Evolutionary conservation across 2,113 vertebrate genomes (phyloP).

Genomic region (Centropristis striata): DNA sequence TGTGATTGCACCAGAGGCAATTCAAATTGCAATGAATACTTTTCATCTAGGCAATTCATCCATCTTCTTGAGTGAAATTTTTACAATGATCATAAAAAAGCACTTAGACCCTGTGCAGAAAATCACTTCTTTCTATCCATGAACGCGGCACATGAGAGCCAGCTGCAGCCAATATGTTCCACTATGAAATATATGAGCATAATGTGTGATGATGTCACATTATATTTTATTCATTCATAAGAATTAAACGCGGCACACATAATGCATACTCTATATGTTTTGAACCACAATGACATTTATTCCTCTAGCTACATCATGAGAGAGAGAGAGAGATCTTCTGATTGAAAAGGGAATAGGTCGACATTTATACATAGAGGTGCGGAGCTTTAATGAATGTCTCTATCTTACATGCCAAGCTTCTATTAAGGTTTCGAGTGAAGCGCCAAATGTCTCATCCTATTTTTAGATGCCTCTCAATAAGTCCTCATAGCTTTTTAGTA

Average conservation of each 20-base stretch:
- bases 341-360: too few species aligned
- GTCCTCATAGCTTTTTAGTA: too few species aligned
- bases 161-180: constrained; percentile 1
- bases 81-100: constrained; percentile 59
- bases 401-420: too few species aligned
- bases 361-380: too few species aligned
- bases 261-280: not conserved
- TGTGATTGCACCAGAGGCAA: constrained; percentile 38
- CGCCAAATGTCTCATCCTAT: too few species aligned
- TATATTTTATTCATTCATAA: not conserved
- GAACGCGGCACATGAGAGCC: not conserved
- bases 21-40: constrained; percentile 44
- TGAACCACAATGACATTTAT: not conserved
- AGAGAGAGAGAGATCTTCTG: not conserved
- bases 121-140: constrained; percentile 14
- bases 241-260: constrained; percentile 1
- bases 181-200: constrained; percentile 1
- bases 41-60: constrained; percentile 43
- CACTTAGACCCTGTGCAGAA: constrained; percentile 21
- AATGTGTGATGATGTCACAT: constrained; percentile 8
- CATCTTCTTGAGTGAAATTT: constrained; percentile 47
- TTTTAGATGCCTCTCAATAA: too few species aligned
- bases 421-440: too few species aligned
- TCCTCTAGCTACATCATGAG: not conserved
- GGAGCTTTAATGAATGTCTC: too few species aligned